These are phyloP conservation scores for Stegophylla sp. DNA, from an alignment of 2,888 invertebrate species.

Conservation along the genomic window DNA sequence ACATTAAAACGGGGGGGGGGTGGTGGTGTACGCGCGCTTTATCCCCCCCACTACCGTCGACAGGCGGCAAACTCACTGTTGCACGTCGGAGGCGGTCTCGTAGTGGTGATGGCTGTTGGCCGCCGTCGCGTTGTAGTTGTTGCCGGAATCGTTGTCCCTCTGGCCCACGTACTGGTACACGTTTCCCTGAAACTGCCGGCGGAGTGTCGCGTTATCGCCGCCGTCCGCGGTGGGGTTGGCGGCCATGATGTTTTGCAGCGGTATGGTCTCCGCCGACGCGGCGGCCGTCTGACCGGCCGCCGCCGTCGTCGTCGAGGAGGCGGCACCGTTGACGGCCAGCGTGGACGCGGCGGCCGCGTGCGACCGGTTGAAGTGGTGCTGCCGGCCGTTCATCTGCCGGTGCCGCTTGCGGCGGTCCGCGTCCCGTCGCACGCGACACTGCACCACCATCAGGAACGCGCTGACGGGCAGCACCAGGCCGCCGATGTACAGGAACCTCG, in stretches of 20 bases:
- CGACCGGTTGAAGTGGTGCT: slow-evolving; percentile 60
- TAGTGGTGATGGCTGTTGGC: slow-evolving; percentile 38
- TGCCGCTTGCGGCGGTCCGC: slow-evolving; percentile 65
- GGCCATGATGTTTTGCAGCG: slow-evolving; percentile 41
- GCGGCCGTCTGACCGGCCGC: not conserved
- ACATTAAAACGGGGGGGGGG: too few relatives aligned
- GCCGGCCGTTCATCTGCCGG: slow-evolving; percentile 68
- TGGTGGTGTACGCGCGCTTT: too few relatives aligned
- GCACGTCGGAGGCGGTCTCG: slow-evolving; percentile 31
- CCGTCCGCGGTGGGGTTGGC: too few relatives aligned
- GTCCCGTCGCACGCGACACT: slow-evolving; percentile 70
- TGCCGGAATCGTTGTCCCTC: slow-evolving; percentile 17
- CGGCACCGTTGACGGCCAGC: slow-evolving; percentile 17
- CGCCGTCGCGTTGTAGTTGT: slow-evolving; percentile 9
- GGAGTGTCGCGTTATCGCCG: slow-evolving; percentile 12
- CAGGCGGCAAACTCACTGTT: slow-evolving; percentile 45
- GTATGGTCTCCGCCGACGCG: slow-evolving; percentile 13
- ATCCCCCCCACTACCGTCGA: too few relatives aligned
- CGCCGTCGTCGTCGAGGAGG: not conserved
- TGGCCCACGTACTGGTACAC: slow-evolving; percentile 54
- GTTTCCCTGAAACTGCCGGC: slow-evolving; percentile 43
- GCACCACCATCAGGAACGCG: slow-evolving; percentile 71
- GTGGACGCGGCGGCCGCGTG: slow-evolving; percentile 18
- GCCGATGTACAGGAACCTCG: slow-evolving; percentile 74
- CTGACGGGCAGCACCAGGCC: slow-evolving; percentile 72